Evolutionary conservation across 2,888 invertebrate genomes (phyloP), one percentile per base, ranked within the genome.

Genomic region (Dasypolia templi): DNA sequence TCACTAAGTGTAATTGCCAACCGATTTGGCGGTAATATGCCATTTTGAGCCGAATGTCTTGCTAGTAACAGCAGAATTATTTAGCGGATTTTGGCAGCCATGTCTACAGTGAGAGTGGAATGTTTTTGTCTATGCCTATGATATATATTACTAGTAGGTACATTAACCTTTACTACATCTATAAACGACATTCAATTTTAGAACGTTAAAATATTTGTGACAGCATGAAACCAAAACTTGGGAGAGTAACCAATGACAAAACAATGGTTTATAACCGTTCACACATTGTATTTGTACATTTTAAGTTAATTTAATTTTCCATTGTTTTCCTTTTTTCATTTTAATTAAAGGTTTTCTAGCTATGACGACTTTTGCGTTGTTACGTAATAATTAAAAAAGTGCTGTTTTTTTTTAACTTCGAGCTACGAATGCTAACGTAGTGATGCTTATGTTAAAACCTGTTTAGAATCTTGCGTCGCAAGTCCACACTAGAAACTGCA

Each of bases 401-500:
- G 7, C 14, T 0, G 9, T 56, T 62, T 66, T 19, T 59, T 58
- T 63, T 61, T 58, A 22, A 56, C 17, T 49, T 64, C 3, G 17
- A 49, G 51, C 58, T 67, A 71, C 9, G 58, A 66, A 64, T 58
- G 70, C 75, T 74, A 72, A 77, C 65, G 67, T 72, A 46, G 65
- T 61, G 56, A 67, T 66, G 68, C 71, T 69, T 78, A 77, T 66
- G 73, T 59, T 66, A 77, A 84, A 90, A 89, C 89, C 89, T 67
- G 89, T 90, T 90, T 86, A 69, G 79, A 85, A 74, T 87, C 88
- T 84, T 73, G 86, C 76, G 69, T 68, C 81, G 76, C 79, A 78
- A 83, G 77, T 77, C 82, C 69, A 61, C 79, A 59, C 81, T 86
- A 88, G 88, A 89, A 89, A 90, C 84, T 87, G 87, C 84, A 87